Evolutionary conservation across 2,113 vertebrate genomes (phyloP).

Genomic region (Hiodon tergisus): DNA sequence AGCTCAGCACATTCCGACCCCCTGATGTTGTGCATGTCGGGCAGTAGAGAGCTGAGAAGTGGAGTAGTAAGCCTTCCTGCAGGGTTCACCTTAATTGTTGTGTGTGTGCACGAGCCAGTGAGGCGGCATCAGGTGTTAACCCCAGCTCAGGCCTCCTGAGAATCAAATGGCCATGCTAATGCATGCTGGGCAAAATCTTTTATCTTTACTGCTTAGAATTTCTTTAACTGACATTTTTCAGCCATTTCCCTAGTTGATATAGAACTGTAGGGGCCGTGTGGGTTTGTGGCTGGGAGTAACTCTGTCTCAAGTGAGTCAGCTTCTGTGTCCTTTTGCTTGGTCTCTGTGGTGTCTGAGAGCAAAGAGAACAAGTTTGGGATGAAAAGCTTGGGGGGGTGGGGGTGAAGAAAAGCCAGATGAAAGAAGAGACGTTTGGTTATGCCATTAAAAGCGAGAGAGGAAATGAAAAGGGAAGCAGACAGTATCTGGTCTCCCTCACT

Average conservation of each 20-base stretch:
- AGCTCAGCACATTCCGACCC: slow-evolving; percentile 63
- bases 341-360: background rate
- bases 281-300: too few relatives aligned
- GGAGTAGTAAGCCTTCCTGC: background rate
- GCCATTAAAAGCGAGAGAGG: background rate
- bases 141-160: background rate
- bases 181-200: background rate
- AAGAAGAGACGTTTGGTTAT: background rate
- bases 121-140: background rate
- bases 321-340: background rate
- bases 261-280: too few relatives aligned
- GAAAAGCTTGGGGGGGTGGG: background rate
- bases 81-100: too few relatives aligned
- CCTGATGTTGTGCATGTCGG: slow-evolving; percentile 37
- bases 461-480: background rate
- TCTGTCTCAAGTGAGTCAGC: too few relatives aligned
- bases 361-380: background rate
- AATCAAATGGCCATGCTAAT: background rate
- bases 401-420: background rate
- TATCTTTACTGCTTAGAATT: too few relatives aligned
- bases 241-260: too few relatives aligned
- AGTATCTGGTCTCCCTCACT: background rate
- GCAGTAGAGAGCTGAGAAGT: background rate
- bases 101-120: background rate
- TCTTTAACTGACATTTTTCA: too few relatives aligned